phyloP scores from a whole-genome alignment of 2,888 invertebrate species.

The Melanostoma scalare region DNA sequence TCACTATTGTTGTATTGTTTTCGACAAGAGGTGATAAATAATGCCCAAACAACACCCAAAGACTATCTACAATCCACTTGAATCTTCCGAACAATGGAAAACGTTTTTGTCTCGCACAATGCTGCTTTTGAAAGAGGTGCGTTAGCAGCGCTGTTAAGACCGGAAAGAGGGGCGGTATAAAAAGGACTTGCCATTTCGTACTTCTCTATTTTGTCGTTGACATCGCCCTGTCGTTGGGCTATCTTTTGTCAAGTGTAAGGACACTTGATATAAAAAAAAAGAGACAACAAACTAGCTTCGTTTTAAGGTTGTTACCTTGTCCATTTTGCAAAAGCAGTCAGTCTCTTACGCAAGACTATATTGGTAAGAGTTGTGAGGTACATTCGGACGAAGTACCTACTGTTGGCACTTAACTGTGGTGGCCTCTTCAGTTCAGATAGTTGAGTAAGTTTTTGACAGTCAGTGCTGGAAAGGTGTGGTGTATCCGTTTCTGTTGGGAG shows the following conservation, averaged over 20 bases:
- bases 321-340: constrained; percentile 44
- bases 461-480: neutral
- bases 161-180: neutral
- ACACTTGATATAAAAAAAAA: constrained; percentile 54
- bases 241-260: constrained; percentile 66
- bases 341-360: constrained; percentile 9
- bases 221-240: constrained; percentile 49
- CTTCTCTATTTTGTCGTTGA: constrained; percentile 44
- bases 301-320: constrained; percentile 70
- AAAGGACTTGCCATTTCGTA: constrained; percentile 9
- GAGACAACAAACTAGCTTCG: constrained; percentile 71
- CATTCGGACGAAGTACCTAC: constrained; percentile 9
- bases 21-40: constrained; percentile 69
- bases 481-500: constrained; percentile 31
- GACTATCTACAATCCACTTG: constrained; percentile 39
- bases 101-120: constrained; percentile 49
- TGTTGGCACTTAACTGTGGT: constrained; percentile 5
- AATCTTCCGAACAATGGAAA: constrained; percentile 51
- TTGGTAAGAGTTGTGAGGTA: neutral
- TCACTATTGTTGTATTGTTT: constrained; percentile 63
- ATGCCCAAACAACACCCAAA: constrained; percentile 58
- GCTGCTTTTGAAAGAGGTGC: constrained; percentile 49
- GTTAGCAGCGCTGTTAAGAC: constrained; percentile 20
- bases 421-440: constrained; percentile 23
- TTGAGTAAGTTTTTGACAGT: constrained; percentile 3